Conservation (phyloP, 2,113 vertebrate species). For the Arizona elegans region DNA sequence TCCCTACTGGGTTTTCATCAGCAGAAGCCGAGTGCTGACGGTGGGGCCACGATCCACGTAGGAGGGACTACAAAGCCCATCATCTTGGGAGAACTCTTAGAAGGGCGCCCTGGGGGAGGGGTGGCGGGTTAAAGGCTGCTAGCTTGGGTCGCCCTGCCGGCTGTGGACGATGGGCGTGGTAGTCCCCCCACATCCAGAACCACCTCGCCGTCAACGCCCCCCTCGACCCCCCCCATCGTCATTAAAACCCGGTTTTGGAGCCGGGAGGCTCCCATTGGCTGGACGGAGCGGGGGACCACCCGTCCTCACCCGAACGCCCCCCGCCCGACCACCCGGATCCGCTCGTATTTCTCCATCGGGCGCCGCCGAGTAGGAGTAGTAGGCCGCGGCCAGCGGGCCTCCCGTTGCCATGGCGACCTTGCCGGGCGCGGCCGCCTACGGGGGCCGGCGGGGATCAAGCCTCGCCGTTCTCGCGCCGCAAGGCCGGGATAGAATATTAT, state of each 20-base stretch:
- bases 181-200: too few relatives aligned
- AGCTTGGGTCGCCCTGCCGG: not conserved
- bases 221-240: not conserved
- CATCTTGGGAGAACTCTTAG: not conserved
- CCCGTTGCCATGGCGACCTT: constrained; percentile 75
- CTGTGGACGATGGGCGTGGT: not conserved
- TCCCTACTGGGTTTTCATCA: not conserved
- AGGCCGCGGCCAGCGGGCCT: constrained; percentile 31
- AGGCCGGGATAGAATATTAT: not conserved
- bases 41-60: not conserved
- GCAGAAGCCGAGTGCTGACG: not conserved
- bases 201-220: too few relatives aligned
- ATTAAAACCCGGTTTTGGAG: not conserved
- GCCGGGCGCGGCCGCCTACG: constrained; percentile 52
- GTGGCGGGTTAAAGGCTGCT: not conserved
- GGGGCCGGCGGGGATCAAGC: constrained; percentile 6
- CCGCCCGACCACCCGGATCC: constrained; percentile 94
- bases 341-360: constrained; percentile 95
- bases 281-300: too few relatives aligned
- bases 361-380: not conserved
- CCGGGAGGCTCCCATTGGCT: not conserved
- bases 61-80: not conserved
- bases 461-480: not conserved
- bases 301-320: constrained; percentile 92
- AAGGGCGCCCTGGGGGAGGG: not conserved